Evolutionary conservation across 2,888 invertebrate species (phyloP).

Genomic region (Agapostemon virescens): DNA sequence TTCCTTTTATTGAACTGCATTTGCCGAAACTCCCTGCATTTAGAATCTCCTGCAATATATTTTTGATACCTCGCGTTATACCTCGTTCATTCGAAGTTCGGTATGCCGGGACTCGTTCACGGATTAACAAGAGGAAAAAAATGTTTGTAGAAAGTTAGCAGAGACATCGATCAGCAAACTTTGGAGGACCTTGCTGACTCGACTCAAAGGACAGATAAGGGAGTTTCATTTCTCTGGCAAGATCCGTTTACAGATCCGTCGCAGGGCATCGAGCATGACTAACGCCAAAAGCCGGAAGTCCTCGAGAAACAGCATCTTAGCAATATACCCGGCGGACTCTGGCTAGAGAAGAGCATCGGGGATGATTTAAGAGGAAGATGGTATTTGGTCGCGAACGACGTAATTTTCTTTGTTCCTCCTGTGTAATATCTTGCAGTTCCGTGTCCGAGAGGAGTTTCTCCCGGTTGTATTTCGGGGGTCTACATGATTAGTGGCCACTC

Average conservation of each 20-base stretch:
- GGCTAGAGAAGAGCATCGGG: constrained; percentile 37
- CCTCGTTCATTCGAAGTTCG: background rate
- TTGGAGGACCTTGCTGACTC: background rate
- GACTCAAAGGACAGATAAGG: constrained; percentile 20
- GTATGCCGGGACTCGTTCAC: background rate
- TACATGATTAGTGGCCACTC: constrained; percentile 69
- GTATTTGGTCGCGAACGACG: constrained; percentile 52
- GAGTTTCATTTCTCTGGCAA: background rate
- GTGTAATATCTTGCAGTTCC: constrained; percentile 61
- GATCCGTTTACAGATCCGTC: constrained; percentile 26
- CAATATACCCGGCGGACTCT: constrained; percentile 25
- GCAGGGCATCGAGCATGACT: constrained; percentile 9
- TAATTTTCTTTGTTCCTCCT: constrained; percentile 66
- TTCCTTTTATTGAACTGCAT: no score
- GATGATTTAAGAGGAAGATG: constrained; percentile 70
- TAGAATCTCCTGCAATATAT: no score
- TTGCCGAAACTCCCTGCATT: no score
- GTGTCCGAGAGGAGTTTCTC: constrained; percentile 48
- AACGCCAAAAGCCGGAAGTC: constrained; percentile 8
- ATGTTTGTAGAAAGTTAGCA: background rate
- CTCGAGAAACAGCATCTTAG: constrained; percentile 28
- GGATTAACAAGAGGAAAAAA: background rate
- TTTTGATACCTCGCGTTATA: background rate
- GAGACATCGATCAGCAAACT: background rate
- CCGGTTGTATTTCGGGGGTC: constrained; percentile 53